Evolutionary conservation across 2,113 vertebrate species (phyloP).

Genomic region (Sinosuthora webbiana): DNA sequence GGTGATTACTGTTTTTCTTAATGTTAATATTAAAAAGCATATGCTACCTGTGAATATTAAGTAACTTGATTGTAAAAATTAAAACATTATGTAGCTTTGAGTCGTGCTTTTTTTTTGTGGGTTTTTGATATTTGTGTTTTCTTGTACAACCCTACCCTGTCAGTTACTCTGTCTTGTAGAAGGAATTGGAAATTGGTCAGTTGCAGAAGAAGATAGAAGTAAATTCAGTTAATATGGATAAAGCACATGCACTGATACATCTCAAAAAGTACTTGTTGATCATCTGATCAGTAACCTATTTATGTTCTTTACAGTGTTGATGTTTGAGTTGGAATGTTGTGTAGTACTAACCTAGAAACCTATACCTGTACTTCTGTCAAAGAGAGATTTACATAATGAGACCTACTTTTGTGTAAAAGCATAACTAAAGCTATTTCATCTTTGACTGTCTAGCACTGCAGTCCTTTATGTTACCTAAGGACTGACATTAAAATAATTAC

Average conservation of each 20-base stretch:
- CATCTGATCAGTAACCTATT: not conserved
- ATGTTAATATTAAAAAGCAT: not conserved
- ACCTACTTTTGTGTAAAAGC: not conserved
- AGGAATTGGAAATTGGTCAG: not conserved
- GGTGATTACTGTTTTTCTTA: not conserved
- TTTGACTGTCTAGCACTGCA: not conserved
- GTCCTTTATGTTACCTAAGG: not conserved
- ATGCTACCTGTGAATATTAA: not conserved
- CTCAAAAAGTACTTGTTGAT: not conserved
- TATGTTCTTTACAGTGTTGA: not conserved
- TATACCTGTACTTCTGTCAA: not conserved
- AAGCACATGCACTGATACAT: not conserved
- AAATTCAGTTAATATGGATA: not conserved
- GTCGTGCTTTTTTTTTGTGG: accelerated
- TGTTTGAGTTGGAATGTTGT: not conserved
- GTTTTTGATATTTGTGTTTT: not conserved
- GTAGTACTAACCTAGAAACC: not conserved
- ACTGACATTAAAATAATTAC: not conserved
- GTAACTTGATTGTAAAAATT: not conserved
- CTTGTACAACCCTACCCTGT: not conserved
- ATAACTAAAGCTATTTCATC: not conserved
- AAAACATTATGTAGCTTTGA: not conserved
- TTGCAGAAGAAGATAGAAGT: not conserved
- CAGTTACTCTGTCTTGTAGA: not conserved
- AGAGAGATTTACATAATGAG: not conserved